Evolutionary conservation across 2,888 invertebrate genomes (phyloP), one percentile per base, ranked within the genome.

Genomic region (Calephelis perditalis): DNA sequence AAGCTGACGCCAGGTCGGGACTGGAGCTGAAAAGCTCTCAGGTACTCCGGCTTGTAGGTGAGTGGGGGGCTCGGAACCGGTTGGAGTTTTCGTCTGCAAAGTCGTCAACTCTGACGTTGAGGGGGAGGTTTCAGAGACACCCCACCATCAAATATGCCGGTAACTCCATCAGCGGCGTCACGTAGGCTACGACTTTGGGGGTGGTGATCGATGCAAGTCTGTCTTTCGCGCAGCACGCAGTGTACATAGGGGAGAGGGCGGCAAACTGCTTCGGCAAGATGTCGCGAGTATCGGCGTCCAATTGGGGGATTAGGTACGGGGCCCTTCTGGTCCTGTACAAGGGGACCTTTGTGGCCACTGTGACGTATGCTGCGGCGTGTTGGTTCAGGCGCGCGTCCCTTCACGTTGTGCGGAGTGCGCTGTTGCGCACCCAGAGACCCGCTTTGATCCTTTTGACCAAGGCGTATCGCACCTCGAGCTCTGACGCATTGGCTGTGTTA

Each of bases 381-480:
- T 67, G 63, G 67, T 59, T 56, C 12, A 26, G n/a, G 4, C 60
- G 67, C 35, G 36, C 45, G 7, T 43, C 58, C 5, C 6, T 58
- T 2, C 58, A 58, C 49, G 63, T 63, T 9, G 68, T 71, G 6
- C 12, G 63, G 10, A 58, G 68, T 9, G 61, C 64, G 7, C 49
- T 72, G 6, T 47, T 70, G 11, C 60, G 70, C 0, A 62, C 65
- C 0, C 71, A 72, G 56, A 58, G 59, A 55, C 56, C 60, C 6
- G 56, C 65, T 7, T 40, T 60, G 15, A 54, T 62, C 9, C 54
- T 60, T 44, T 58, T 72, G 7, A 71, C 70, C 15, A 72, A 75
- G 62, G 73, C 73, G 0, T 74, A 72, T 63, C 60, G 71, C 9
- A 62, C 72, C 1, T 35, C 44, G n/a, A 71, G 72, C 56, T 65